phyloP scores from a whole-genome alignment of 2,113 vertebrate genomes.

The Lepisosteus osseus region DNA sequence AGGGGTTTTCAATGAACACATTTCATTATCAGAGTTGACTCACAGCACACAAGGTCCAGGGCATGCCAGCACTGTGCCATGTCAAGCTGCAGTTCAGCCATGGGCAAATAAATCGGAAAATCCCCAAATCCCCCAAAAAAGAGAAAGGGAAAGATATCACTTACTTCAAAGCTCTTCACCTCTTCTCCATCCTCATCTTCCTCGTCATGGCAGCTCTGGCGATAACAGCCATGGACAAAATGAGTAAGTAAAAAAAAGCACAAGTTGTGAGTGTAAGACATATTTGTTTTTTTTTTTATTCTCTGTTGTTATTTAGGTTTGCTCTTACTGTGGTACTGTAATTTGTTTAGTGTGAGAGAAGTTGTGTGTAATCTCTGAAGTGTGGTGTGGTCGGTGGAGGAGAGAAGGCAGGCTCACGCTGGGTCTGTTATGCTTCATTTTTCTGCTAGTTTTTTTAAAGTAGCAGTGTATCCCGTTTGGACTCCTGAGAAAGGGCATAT shows the following conservation, averaged over 20 bases:
- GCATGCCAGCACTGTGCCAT: constrained; percentile 1
- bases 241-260: constrained; percentile 5
- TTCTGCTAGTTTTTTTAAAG: no score
- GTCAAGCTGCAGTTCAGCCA: constrained; percentile 5
- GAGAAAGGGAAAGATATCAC: constrained; percentile 29
- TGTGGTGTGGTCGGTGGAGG: no score
- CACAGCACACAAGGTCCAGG: background rate
- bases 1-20: constrained; percentile 36
- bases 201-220: constrained; percentile 92
- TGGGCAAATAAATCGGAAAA: constrained; percentile 4
- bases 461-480: no score
- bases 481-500: no score
- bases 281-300: no score
- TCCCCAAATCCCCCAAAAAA: background rate
- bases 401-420: no score
- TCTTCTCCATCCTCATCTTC: constrained; percentile 91
- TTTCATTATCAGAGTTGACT: constrained; percentile 32
- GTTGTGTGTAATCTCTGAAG: no score
- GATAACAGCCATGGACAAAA: constrained; percentile 24
- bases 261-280: background rate
- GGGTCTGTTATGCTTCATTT: no score
- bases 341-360: no score
- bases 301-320: no score
- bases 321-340: no score
- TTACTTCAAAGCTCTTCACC: constrained; percentile 96